Evolutionary conservation across 2,113 vertebrate genomes (phyloP), one percentile per base, ranked within the genome.

Genomic region (Felis chaus): DNA sequence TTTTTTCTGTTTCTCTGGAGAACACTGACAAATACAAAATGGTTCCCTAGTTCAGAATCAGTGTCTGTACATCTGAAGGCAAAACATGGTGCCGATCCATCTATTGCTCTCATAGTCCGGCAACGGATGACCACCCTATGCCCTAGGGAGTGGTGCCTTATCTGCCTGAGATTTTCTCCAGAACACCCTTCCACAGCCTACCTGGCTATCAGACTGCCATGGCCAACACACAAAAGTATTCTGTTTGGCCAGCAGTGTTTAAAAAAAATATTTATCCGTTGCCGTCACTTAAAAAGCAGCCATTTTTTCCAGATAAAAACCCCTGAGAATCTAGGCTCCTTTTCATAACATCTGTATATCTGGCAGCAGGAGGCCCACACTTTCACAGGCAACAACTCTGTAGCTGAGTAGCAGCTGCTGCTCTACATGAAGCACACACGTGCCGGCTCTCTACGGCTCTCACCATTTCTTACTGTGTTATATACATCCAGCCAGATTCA

Each of bases 291-390:
- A 74, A 80, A 89, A 95, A 76, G 65, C 63, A 93, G 84, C 14
- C 9, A 39, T 83, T 94, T 97, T 92, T 79, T 93, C 82, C 82
- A 66, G 66, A 66, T 88, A 25, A 82, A 5, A 25, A 25, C 3
- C 15, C n/a, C 55, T 81, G 71, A 96, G 68, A 65, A 78, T 83
- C 80, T 73, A 29, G 74, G 63, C 19, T 79, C 55, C 63, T 61
- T 81, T 12, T 82, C 65, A 63, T 73, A 96, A 84, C 69, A 91
- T 87, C 85, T 83, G 87, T 31, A 69, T 84, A 80, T 63, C 50
- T 78, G 93, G 93, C 93, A 91, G 76, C n/a, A 50, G 1, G 18
- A 86, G 66, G 48, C 36, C 61, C 68, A 61, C 11, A 50, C 18
- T 66, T 53, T 71, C 73, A 53, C 12, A 21, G 91, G 31, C 89